Evolutionary conservation across 23 tunicate genomes (phyloP).

Genomic region (Botrylloides violaceus): DNA sequence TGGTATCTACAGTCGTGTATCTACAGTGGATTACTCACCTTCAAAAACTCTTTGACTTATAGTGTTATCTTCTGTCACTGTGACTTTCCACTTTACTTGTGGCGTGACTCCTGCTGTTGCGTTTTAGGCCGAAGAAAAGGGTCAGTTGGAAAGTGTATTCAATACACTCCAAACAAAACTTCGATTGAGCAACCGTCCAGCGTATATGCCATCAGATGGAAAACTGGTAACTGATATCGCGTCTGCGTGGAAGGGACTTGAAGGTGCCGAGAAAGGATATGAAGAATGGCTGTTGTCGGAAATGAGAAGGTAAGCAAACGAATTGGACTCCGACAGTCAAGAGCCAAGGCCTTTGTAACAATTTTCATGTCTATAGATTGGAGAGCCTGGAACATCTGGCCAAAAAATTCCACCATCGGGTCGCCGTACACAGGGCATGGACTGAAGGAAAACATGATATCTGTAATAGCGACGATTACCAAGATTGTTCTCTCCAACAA

Average conservation of each 20-base stretch:
- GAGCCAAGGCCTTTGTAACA: background rate
- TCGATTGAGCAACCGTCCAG: slow-evolving; percentile 94
- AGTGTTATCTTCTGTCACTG: background rate
- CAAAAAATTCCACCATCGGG: slow-evolving; percentile 96
- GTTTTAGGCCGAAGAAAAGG: slow-evolving; percentile 86
- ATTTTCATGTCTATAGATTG: slow-evolving; percentile 30
- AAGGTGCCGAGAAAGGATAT: slow-evolving; percentile 98
- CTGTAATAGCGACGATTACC: slow-evolving; percentile 68
- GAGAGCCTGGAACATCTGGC: slow-evolving; percentile 98
- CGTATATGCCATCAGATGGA: slow-evolving; percentile 90
- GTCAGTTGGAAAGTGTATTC: slow-evolving; percentile 88
- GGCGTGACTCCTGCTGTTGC: background rate
- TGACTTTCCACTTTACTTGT: background rate
- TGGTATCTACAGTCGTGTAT: no score
- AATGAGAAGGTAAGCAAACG: slow-evolving; percentile 96
- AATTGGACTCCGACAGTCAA: no score
- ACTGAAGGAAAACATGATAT: slow-evolving; percentile 52
- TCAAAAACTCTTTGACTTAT: background rate
- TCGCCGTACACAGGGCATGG: slow-evolving; percentile 80
- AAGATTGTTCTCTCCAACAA: slow-evolving; percentile 56
- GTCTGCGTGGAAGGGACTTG: slow-evolving; percentile 96
- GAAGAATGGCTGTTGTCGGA: slow-evolving; percentile 99
- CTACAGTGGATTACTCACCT: no score
- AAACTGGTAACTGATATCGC: slow-evolving; percentile 85
- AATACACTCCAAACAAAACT: slow-evolving; percentile 98